phyloP scores from a whole-genome alignment of 2,113 vertebrate species.

The Nerophis ophidion region DNA sequence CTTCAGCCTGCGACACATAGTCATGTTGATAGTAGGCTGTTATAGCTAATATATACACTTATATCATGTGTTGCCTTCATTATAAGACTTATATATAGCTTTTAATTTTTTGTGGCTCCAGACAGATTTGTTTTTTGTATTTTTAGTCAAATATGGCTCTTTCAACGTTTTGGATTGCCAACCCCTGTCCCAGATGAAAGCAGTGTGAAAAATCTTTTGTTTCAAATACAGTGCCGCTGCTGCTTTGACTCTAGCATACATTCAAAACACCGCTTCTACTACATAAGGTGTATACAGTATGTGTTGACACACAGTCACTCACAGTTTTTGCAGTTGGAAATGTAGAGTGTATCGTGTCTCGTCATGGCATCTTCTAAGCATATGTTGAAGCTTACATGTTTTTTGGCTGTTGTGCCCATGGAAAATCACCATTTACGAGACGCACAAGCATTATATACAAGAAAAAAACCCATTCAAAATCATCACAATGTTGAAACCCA shows the following conservation, averaged over 20 bases:
- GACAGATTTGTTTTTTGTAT: too few species aligned
- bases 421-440: constrained; percentile 54
- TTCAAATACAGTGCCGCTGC: constrained; percentile 32
- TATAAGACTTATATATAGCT: too few species aligned
- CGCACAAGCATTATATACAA: constrained; percentile 21
- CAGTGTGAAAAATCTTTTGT: constrained; percentile 32
- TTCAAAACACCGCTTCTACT: constrained; percentile 50
- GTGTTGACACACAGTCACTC: constrained; percentile 1
- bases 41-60: too few species aligned
- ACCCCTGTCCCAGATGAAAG: constrained; percentile 25
- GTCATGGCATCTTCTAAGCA: constrained; percentile 52
- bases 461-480: constrained; percentile 53
- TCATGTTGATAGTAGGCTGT: too few species aligned
- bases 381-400: constrained; percentile 46
- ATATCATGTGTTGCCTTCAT: too few species aligned
- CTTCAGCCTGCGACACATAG: too few species aligned
- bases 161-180: too few species aligned
- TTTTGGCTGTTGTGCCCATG: constrained; percentile 54
- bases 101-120: too few species aligned
- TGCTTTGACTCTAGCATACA: constrained; percentile 26
- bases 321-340: constrained; percentile 23
- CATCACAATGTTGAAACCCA: constrained; percentile 33
- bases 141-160: too few species aligned
- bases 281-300: constrained; percentile 6
- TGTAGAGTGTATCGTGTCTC: constrained; percentile 28